phyloP scores from a whole-genome alignment of 2,113 vertebrate species.

The Nycticorax nycticorax region DNA sequence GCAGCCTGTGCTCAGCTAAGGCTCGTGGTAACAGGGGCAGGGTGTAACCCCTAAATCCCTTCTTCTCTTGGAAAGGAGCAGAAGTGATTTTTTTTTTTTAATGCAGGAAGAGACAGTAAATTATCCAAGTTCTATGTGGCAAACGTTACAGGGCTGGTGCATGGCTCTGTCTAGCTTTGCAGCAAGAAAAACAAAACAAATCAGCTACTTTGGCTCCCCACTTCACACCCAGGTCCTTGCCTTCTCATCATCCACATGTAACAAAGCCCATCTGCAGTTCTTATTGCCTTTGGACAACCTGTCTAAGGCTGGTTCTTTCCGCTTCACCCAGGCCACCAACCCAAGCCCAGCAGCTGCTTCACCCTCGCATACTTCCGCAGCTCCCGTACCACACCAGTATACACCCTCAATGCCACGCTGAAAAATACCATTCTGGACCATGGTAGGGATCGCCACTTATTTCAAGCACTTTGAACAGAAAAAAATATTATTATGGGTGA shows the following conservation, averaged over 20 bases:
- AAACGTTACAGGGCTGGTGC: neutral
- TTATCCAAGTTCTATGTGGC: neutral
- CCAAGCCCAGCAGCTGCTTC: neutral
- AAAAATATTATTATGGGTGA: neutral
- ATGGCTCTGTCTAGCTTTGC: neutral
- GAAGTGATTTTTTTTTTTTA: neutral
- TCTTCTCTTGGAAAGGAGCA: neutral
- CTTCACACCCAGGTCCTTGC: neutral
- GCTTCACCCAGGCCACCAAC: neutral
- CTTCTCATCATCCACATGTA: neutral
- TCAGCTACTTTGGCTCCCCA: neutral
- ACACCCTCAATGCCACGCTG: neutral
- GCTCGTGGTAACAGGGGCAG: neutral
- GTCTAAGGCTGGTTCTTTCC: neutral
- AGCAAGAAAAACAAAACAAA: neutral
- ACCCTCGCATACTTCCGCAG: neutral
- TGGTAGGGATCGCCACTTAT: neutral
- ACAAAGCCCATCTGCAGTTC: neutral
- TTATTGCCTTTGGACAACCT: neutral
- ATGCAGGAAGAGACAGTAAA: neutral
- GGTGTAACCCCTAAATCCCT: neutral
- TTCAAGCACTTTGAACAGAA: neutral
- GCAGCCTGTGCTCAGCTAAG: neutral
- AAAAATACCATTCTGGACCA: neutral
- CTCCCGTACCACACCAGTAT: neutral